Conservation (phyloP, 2,797 vertebrate species). For the Bradypus variegatus region DNA sequence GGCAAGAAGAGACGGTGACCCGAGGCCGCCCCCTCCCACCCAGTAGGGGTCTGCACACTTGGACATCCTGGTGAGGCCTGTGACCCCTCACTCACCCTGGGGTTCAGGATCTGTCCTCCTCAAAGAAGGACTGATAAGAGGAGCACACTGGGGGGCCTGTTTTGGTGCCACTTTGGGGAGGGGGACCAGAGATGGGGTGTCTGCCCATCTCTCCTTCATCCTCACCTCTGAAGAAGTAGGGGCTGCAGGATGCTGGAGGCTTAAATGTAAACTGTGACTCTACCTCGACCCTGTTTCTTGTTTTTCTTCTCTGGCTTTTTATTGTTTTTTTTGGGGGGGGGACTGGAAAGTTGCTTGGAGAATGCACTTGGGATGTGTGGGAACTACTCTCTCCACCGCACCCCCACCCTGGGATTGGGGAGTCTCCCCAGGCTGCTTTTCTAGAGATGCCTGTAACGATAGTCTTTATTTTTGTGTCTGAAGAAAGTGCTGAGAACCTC, state of each 20-base stretch:
- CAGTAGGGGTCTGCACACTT: constrained; percentile 5
- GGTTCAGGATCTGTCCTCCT: background rate
- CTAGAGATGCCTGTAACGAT: background rate
- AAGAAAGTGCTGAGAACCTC: constrained; percentile 39
- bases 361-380: background rate
- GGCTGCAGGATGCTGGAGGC: constrained; percentile 10
- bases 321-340: background rate
- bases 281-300: constrained; percentile 47
- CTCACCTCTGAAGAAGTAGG: background rate
- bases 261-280: constrained; percentile 37
- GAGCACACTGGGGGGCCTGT: background rate
- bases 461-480: constrained; percentile 43
- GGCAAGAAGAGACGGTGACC: constrained; percentile 82
- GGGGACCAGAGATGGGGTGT: background rate
- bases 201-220: background rate
- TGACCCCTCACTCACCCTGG: background rate
- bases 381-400: background rate
- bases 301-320: constrained; percentile 29
- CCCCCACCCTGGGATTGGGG: background rate
- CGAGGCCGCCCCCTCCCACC: background rate
- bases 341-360: constrained; percentile 12
- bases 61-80: background rate
- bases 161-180: background rate
- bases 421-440: constrained; percentile 3
- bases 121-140: background rate